Evolutionary conservation across 2,113 vertebrate genomes (phyloP).

Genomic region (Hyperoodon ampullatus): DNA sequence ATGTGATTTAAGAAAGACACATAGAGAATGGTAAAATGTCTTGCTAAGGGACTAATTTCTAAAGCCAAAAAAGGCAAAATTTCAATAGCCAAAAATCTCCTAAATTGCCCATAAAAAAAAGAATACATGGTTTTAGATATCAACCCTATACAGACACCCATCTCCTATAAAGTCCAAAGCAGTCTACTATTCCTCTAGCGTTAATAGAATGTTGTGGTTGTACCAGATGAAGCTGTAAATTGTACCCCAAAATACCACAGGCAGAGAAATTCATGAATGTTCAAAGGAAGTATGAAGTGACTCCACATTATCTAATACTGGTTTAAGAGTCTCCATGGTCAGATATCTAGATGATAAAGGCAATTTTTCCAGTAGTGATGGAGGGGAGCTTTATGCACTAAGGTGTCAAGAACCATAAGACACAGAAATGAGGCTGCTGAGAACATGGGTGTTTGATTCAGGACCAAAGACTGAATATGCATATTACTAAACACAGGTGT

Average conservation of each 20-base stretch:
- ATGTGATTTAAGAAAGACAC: not conserved
- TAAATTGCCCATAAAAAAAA: not conserved
- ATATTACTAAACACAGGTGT: not conserved
- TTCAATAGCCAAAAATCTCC: constrained; percentile 20
- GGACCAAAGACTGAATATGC: not conserved
- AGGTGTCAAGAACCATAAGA: not conserved
- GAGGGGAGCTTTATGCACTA: not conserved
- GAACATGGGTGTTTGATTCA: not conserved
- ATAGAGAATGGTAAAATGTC: not conserved
- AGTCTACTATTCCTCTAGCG: not conserved
- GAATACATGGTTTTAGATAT: not conserved
- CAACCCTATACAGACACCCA: not conserved
- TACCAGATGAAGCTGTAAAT: not conserved
- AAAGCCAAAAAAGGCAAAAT: not conserved
- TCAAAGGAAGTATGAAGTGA: not conserved
- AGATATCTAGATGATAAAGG: not conserved
- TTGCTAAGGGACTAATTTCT: not conserved
- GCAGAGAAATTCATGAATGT: not conserved
- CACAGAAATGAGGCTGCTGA: not conserved
- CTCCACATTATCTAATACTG: not conserved
- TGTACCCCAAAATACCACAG: not conserved
- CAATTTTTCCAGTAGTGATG: not conserved
- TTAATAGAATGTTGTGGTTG: not conserved
- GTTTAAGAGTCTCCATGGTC: not conserved
- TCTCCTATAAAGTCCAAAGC: not conserved